These are phyloP conservation scores for Typhlichthys subterraneus DNA, from an alignment of 2,797 vertebrate species.

Conservation along the genomic window DNA sequence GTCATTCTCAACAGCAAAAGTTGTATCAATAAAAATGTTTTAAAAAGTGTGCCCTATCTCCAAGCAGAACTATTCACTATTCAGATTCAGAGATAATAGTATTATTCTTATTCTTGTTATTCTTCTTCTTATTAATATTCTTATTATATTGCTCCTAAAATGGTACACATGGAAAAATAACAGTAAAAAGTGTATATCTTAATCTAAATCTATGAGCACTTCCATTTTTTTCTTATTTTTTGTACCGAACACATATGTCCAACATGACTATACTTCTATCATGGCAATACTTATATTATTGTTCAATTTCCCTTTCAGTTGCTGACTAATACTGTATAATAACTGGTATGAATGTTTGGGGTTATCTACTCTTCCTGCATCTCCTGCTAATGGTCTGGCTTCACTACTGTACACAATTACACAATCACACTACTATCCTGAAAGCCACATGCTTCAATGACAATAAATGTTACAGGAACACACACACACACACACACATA, in stretches of 20 bases:
- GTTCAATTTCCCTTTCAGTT: constrained; percentile 58
- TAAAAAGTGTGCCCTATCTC: constrained; percentile 73
- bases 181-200: no score
- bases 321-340: constrained; percentile 43
- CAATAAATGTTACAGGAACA: not conserved
- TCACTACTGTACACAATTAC: constrained; percentile 48
- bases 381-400: constrained; percentile 64
- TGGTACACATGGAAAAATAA: not conserved
- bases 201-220: no score
- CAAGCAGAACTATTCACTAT: constrained; percentile 47
- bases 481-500: constrained; percentile 21
- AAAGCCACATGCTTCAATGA: constrained; percentile 2
- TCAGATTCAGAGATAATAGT: constrained; percentile 14
- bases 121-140: no score
- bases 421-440: constrained; percentile 16
- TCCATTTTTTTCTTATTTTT: no score
- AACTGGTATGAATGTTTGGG: constrained; percentile 52
- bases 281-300: constrained; percentile 15
- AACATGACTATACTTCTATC: constrained; percentile 42
- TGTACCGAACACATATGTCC: constrained; percentile 29
- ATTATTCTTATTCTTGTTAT: no score
- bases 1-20: constrained; percentile 93
- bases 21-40: constrained; percentile 85
- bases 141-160: not conserved
- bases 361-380: constrained; percentile 51